A percentile compares a stretch with the other conserved stretches of the same genome.
Evolutionary conservation across 2,888 invertebrate genomes (phyloP).

Genomic region (Trichogramma evanescens): DNA sequence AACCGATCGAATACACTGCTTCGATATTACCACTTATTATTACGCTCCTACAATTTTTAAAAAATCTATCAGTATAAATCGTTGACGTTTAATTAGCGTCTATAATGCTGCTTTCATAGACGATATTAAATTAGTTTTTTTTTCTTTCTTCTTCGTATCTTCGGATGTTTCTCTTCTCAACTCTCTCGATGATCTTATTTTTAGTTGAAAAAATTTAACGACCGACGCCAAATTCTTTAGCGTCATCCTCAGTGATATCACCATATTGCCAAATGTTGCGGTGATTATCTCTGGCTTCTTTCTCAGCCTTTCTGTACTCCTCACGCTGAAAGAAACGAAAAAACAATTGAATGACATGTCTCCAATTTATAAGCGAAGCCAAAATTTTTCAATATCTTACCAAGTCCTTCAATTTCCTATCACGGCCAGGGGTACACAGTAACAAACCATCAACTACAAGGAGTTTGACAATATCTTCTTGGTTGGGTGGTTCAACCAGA

Average conservation of each 20-base stretch:
- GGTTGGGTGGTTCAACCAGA: slow-evolving; percentile 55
- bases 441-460: slow-evolving; percentile 82
- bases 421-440: slow-evolving; percentile 72
- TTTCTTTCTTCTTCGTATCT: background rate
- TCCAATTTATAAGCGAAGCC: background rate
- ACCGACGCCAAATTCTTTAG: slow-evolving; percentile 27
- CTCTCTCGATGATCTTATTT: background rate
- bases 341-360: background rate
- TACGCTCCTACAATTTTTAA: slow-evolving; percentile 19
- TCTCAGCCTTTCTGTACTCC: slow-evolving; percentile 80
- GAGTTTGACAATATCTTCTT: slow-evolving; percentile 67
- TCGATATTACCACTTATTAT: slow-evolving; percentile 10
- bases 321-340: slow-evolving; percentile 49
- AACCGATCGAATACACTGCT: slow-evolving; percentile 20
- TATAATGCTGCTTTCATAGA: slow-evolving; percentile 20
- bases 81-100: slow-evolving; percentile 21
- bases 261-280: slow-evolving; percentile 96
- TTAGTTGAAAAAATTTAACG: slow-evolving; percentile 25
- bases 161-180: too few relatives aligned
- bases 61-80: slow-evolving; percentile 20
- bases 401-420: slow-evolving; percentile 72
- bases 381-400: slow-evolving; percentile 48
- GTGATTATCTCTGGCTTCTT: slow-evolving; percentile 77
- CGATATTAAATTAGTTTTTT: slow-evolving; percentile 8
- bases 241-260: slow-evolving; percentile 94